Evolutionary conservation across 92 coral and sea anemone species (phyloP), one percentile per base, ranked within the genome.

Genomic region (Paragorgia papillata): DNA sequence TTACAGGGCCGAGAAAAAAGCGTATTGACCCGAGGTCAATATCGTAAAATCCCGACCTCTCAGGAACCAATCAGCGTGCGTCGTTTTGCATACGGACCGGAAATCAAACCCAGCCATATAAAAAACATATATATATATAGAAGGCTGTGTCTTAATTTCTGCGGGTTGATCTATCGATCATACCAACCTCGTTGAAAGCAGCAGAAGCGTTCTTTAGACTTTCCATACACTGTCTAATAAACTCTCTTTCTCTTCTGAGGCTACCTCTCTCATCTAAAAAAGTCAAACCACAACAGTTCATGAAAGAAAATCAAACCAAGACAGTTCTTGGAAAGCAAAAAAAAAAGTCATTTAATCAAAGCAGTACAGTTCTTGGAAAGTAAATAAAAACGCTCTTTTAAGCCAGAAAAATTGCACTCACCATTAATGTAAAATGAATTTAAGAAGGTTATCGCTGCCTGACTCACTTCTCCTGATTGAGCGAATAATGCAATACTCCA

Each of bases 381-480:
- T 9, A 37, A 37, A 37, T 4, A 37, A 37, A 37, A 10, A 27
- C 34, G 2, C 66, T 18, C 35, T 59, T 59, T 2, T n/a, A 59
- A 59, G 9, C n/a, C 97, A 41, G 41, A 18, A 15, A 51, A 55
- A 7, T 28, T 32, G 15, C 17, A 82, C 96, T 73, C 70, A 94
- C 98, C 98, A 83, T 94, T 91, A 77, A 94, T 94, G 62, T 91
- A 94, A 37, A 91, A 90, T 3, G 95, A 88, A 60, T 94, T 94
- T 9, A 94, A 87, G 41, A 88, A 94, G n/a, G 84, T 80, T 70
- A 94, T 94, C 1, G 98, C 98, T 6, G 92, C 97, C 87, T 89
- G 86, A 74, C 98, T 94, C 60, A 94, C 98, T 85, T 91, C 96
- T 13, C 91, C 60, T 12, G 91, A 78, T 41, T 75, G 84, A 54